A percentile compares a stretch with the other conserved stretches of the same genome.
These are phyloP conservation scores for Crambe crambe DNA, from an alignment of 37 sponge, comb jelly and placozoan species.

Conservation along the genomic window DNA sequence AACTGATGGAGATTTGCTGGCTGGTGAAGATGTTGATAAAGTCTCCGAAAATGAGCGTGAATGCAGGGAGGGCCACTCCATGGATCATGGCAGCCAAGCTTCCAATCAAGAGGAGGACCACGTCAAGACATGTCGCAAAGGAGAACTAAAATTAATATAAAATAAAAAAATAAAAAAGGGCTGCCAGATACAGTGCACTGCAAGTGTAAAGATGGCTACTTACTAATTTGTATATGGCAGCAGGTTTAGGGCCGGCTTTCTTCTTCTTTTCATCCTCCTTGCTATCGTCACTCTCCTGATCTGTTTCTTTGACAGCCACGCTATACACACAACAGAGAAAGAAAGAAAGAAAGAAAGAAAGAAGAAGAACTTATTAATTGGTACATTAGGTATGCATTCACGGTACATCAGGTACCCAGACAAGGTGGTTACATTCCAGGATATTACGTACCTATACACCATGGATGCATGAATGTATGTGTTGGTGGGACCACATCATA, in stretches of 20 bases:
- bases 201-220: background rate
- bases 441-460: no score
- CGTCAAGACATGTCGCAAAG: constrained; percentile 45
- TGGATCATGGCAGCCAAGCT: constrained; percentile 25
- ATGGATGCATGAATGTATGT: no score
- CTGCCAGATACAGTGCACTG: background rate
- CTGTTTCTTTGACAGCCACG: no score
- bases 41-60: constrained; percentile 61
- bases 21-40: constrained; percentile 57
- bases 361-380: no score
- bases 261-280: constrained; percentile 4
- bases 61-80: constrained; percentile 44
- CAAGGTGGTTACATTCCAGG: no score
- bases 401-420: no score
- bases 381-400: no score
- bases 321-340: no score
- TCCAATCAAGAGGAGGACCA: constrained; percentile 48
- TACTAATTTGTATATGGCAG: background rate
- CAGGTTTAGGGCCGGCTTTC: background rate
- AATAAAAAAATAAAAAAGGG: background rate
- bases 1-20: background rate
- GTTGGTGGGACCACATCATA: no score
- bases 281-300: background rate
- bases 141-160: constrained; percentile 39
- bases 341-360: no score